Percentiles rank a stretch among this genome's conserved stretches.
phyloP scores from a whole-genome alignment of 2,113 vertebrate species.

The Columba janthina region DNA sequence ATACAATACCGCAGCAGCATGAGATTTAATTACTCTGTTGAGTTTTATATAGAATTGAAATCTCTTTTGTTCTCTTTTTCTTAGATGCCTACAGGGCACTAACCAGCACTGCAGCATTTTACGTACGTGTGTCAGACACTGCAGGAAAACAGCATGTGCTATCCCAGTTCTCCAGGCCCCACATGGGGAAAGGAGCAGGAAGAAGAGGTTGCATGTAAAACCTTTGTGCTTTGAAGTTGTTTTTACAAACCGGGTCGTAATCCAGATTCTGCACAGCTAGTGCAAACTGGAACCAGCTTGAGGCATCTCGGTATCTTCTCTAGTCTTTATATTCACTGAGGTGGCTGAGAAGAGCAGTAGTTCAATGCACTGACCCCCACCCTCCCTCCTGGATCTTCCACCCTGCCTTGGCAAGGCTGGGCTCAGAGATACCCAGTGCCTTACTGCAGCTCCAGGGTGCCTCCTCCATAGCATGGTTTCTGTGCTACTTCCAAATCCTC shows the following conservation, averaged over 20 bases:
- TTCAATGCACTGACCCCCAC: not conserved
- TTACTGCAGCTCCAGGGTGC: not conserved
- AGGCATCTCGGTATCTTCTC: not conserved
- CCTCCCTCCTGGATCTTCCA: not conserved
- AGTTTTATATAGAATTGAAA: not conserved
- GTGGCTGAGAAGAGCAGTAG: not conserved
- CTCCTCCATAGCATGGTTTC: not conserved
- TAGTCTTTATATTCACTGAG: not conserved
- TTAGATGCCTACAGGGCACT: not conserved
- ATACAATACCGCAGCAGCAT: not conserved
- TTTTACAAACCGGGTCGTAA: not conserved
- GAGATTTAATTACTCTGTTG: not conserved
- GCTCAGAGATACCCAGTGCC: not conserved
- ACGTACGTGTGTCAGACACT: not conserved
- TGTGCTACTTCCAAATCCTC: not conserved
- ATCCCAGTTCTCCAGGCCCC: not conserved
- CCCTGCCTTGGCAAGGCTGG: fast-evolving
- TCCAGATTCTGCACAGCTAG: not conserved
- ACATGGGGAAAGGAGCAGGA: not conserved
- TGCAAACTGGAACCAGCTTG: not conserved
- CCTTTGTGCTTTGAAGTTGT: not conserved
- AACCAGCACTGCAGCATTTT: not conserved
- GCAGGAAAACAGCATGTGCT: not conserved
- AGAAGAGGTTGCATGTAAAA: not conserved
- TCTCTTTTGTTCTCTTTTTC: not conserved